phyloP scores from a whole-genome alignment of 2,888 invertebrate species.

The Amphipoea lucens region DNA sequence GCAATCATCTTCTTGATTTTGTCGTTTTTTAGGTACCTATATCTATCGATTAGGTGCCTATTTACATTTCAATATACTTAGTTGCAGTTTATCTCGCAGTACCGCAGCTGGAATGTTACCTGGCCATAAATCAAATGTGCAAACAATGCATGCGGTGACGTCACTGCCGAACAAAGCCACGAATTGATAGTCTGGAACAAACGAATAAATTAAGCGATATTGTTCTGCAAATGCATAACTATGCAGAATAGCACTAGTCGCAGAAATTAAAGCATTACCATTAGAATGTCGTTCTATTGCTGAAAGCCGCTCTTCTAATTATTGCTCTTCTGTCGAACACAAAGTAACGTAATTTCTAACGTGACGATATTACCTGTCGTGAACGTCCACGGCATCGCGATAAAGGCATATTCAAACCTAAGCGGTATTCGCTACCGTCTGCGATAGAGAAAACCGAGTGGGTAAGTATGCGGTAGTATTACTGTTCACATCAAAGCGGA shows the following conservation, averaged over 20 bases:
- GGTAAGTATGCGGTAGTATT: too few relatives aligned
- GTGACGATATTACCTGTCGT: neutral
- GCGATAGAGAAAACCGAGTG: too few relatives aligned
- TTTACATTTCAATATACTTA: neutral
- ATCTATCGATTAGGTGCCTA: neutral
- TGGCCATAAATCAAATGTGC: conserved; percentile 45
- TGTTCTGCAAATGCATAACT: conserved; percentile 2
- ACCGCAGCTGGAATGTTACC: conserved; percentile 5
- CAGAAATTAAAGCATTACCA: neutral
- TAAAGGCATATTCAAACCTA: neutral
- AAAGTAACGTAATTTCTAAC: neutral
- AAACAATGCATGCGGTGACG: conserved; percentile 44
- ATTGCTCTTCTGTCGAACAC: too few relatives aligned
- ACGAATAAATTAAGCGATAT: conserved; percentile 27
- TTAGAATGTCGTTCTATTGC: neutral
- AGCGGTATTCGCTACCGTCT: too few relatives aligned
- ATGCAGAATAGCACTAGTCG: neutral
- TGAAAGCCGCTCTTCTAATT: neutral
- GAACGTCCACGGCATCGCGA: neutral
- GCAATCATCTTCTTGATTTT: neutral
- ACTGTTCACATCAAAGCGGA: too few relatives aligned
- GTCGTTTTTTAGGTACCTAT: neutral
- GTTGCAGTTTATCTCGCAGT: neutral
- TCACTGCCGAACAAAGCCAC: conserved; percentile 43
- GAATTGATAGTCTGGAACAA: conserved; percentile 38